Base-by-base conservation (phyloP, 2,113 vertebrate species). In the Columba janthina region DNA sequence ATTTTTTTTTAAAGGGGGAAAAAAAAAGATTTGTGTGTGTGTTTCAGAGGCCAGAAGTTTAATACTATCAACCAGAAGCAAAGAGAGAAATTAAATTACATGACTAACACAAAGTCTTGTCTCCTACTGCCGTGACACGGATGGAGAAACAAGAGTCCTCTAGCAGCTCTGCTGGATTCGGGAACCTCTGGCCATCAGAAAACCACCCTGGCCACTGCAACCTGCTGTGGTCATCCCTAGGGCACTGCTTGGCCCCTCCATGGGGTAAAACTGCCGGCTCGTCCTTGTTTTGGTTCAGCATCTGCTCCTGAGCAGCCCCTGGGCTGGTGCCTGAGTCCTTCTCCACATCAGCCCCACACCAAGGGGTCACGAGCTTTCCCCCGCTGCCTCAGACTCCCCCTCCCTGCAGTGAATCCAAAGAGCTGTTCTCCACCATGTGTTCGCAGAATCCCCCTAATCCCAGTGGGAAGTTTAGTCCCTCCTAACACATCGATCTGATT, bases 71-170 rank as follows among this genome's bases (percentile, higher is more conserved):
- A 90, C 91, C 83, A 94, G 86, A 95, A 97, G 97, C 95, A 96
- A 97, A 95, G 94, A 92, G 89, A 96, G 91, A 97, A 97, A 97
- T 96, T 95, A 95, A 97, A 96, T 96, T 92, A 96, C 78, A 80
- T 58, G 83, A 92, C 67, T 91, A 82, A 76, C 66, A 85, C 10
- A 0, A 89, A 87, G 76, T 24, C 82, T 94, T 61, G 73, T 92
- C 90, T 96, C 88, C 81, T 75, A 78, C 61, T 91, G 85, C 72
- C 67, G 42, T 82, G 64, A 76, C 83, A 87, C 10, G 61, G 46
- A 16, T 71, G 87, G 73, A 57, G 74, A 81, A 72, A 91, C 71
- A 76, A 50, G 84, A 25, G 50, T 57, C 50, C 75, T 77, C 28
- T 31, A 32, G 85, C 64, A 95, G 64, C 61, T 36, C 46, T 58